phyloP scores from a whole-genome alignment of 53 echinoderm and acorn worm genomes.

The Mesocentrotus franciscanus region DNA sequence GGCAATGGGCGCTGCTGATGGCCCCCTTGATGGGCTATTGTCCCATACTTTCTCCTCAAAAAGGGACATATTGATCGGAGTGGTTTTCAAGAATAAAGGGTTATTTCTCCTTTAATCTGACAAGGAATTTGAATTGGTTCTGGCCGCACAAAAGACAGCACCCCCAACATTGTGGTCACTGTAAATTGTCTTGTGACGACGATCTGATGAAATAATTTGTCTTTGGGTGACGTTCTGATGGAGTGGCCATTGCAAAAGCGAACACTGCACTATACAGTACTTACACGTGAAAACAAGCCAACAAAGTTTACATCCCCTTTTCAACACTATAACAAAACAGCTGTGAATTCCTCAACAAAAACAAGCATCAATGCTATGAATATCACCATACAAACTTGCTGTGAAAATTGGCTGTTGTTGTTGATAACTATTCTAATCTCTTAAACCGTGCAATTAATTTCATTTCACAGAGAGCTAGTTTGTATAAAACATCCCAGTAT shows the following conservation, averaged over 20 bases:
- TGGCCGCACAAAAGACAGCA: background rate
- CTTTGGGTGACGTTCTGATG: background rate
- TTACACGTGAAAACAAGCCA: background rate
- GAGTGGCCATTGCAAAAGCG: background rate
- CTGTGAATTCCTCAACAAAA: background rate
- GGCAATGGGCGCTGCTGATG: background rate
- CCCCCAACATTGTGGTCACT: slow-evolving; percentile 9
- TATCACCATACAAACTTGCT: background rate
- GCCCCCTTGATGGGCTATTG: slow-evolving; percentile 57
- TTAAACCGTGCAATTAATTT: slow-evolving; percentile 60
- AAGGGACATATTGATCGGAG: slow-evolving; percentile 41
- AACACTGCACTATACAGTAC: background rate
- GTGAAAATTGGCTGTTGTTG: background rate
- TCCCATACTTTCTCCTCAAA: slow-evolving; percentile 39
- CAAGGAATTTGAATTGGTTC: slow-evolving; percentile 50
- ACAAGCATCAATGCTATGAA: background rate
- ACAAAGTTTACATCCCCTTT: background rate
- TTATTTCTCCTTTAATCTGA: slow-evolving; percentile 50
- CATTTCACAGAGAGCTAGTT: slow-evolving; percentile 43
- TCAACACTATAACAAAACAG: background rate
- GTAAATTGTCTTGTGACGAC: background rate
- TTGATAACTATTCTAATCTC: slow-evolving; percentile 42
- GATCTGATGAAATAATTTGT: background rate
- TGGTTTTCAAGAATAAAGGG: slow-evolving; percentile 56
- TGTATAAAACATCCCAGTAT: slow-evolving; percentile 25